Evolutionary conservation across 2,797 vertebrate genomes (phyloP).

Genomic region (Coregonus suidteri): DNA sequence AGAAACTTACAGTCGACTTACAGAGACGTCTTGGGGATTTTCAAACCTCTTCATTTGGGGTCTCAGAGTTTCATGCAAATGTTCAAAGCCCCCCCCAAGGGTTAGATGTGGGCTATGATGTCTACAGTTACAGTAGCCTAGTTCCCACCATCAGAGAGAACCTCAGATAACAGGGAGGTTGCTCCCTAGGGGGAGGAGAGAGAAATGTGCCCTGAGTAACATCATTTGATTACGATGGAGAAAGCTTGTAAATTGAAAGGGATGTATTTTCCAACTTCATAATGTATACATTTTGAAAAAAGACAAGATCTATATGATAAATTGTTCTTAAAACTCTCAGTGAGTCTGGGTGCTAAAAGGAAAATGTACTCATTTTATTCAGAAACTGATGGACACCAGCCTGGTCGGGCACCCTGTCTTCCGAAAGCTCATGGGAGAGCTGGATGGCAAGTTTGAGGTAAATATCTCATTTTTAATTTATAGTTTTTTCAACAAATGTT

Average conservation of each 20-base stretch:
- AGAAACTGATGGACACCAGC: background rate
- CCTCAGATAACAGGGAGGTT: background rate
- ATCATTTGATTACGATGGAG: background rate
- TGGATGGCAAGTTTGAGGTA: background rate
- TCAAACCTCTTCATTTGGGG: background rate
- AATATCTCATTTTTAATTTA: background rate
- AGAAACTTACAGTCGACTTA: too few relatives aligned
- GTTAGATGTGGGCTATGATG: background rate
- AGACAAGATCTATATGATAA: background rate
- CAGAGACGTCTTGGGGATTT: background rate
- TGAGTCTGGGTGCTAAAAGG: background rate
- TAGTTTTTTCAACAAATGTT: background rate
- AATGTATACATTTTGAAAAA: background rate
- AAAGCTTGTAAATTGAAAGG: background rate
- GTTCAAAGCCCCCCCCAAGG: background rate
- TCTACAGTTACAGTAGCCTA: background rate
- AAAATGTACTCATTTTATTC: background rate
- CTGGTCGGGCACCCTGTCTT: background rate
- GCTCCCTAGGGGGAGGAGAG: background rate
- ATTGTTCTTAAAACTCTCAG: background rate
- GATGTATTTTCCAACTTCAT: background rate
- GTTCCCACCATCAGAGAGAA: background rate
- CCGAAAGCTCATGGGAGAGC: background rate
- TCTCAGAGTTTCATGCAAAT: background rate
- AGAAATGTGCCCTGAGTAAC: background rate